Base-by-base conservation (phyloP, 2,797 vertebrate species). In the Octomys mimax region DNA sequence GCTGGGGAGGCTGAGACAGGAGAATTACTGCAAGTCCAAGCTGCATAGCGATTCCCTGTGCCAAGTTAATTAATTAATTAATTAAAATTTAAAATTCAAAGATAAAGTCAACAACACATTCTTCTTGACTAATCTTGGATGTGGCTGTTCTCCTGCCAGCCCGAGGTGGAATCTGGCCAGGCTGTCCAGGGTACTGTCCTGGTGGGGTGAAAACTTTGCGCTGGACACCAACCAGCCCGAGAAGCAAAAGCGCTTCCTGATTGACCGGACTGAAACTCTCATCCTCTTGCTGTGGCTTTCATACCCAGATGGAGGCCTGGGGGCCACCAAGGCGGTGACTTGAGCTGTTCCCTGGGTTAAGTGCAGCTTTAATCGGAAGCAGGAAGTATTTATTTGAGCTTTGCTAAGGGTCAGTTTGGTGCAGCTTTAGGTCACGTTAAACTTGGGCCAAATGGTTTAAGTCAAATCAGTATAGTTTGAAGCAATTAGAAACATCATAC, bases 401-500 rank as follows among this genome's bases (percentile, higher is more conserved):
- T 89, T 81, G 94, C 42, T 70, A 57, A 31, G 26, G 95, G 33
- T 80, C 79, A 39, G 1, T 97, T 85, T 91, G 79, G 26, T 78
- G 59, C 24, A 61, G 52, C 62, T 83, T 73, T 91, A 54, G 79
- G 57, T 95, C 64, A 28, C 59, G 78, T 94, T 95, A 96, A 95
- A 92, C 70, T 99, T 99, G 99, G 95, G 97, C 98, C 99, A 99
- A 99, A 99, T 99, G 99, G 99, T 99, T 99, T 99, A 99, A 99
- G 99, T 98, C 99, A 97, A 97, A 98, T 98, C 98, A 98, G 98
- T 97, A 97, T 78, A 95, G 84, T 98, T 98, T 97, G 97, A 95
- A 95, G 95, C 87, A 95, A 96, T 77, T 97, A 93, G 97, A 98
- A 98, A 98, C 97, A 97, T 95, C 89, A 77, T 78, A 80, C 92